Percentiles rank a stretch among this genome's conserved stretches.
Conservation (phyloP, 2,113 vertebrate species). For the Nycticebus coucang region DNA sequence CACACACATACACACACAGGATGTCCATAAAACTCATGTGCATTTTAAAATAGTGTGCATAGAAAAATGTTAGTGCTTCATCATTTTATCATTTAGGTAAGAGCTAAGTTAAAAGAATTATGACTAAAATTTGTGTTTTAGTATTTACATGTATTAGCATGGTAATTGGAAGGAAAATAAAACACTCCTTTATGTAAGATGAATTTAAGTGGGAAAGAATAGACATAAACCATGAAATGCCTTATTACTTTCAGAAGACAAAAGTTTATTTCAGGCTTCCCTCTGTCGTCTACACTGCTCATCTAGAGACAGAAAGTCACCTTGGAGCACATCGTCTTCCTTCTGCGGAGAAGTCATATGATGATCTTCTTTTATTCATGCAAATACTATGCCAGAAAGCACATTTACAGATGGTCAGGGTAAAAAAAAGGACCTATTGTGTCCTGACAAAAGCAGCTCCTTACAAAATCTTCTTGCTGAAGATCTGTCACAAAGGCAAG, state of each 20-base stretch:
- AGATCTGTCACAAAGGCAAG: background rate
- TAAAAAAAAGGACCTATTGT: background rate
- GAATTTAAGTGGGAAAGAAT: background rate
- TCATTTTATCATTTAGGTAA: background rate
- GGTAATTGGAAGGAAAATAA: background rate
- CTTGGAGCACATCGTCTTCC: constrained; percentile 19
- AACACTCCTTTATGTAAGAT: background rate
- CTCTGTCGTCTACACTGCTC: background rate
- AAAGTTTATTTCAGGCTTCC: background rate
- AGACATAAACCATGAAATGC: background rate
- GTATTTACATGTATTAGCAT: background rate
- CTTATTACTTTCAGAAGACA: background rate
- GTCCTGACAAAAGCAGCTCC: background rate
- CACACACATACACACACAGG: background rate
- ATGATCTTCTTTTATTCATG: constrained; percentile 47
- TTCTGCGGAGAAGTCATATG: constrained; percentile 11
- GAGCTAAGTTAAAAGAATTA: background rate
- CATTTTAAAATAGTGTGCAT: background rate
- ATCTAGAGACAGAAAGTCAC: constrained; percentile 29
- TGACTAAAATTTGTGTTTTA: background rate
- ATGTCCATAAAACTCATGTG: too few relatives aligned
- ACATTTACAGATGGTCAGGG: background rate
- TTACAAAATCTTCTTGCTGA: background rate
- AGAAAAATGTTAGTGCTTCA: background rate
- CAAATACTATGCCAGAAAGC: constrained; percentile 24